phyloP scores from a whole-genome alignment of 2,797 vertebrate genomes.

The Florisuga fusca region DNA sequence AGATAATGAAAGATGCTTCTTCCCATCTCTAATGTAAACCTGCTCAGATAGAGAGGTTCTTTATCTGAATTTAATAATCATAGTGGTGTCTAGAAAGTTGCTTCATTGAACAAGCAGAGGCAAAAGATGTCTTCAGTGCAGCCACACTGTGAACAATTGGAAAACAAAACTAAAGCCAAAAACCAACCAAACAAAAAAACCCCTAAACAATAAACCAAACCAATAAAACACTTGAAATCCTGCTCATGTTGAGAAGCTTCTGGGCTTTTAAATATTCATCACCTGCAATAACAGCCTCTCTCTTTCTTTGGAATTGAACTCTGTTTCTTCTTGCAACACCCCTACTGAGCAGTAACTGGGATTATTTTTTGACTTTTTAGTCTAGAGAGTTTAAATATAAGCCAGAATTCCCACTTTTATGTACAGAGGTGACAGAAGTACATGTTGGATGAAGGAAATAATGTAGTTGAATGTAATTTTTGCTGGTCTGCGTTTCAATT shows the following conservation, averaged over 20 bases:
- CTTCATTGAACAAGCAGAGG: neutral
- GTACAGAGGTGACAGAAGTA: neutral
- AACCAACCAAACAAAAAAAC: neutral
- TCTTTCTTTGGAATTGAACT: neutral
- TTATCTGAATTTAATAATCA: neutral
- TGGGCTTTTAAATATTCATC: neutral
- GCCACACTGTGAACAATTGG: neutral
- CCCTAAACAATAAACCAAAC: no score
- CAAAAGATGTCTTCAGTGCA: neutral
- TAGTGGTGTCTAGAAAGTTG: neutral
- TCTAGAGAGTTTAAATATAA: neutral
- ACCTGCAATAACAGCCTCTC: neutral
- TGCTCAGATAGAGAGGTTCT: neutral
- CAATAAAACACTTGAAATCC: neutral
- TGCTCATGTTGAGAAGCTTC: neutral
- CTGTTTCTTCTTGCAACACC: neutral
- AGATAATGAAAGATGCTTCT: neutral
- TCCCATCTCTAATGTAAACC: neutral
- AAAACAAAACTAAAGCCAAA: no score
- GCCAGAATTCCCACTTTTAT: neutral
- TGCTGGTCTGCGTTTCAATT: conserved; percentile 22
- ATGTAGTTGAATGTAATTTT: neutral
- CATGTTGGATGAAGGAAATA: neutral
- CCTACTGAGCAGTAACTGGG: neutral
- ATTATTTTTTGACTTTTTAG: neutral